Evolutionary conservation across 2,113 vertebrate genomes (phyloP).

Genomic region (Hippocampus zosterae): DNA sequence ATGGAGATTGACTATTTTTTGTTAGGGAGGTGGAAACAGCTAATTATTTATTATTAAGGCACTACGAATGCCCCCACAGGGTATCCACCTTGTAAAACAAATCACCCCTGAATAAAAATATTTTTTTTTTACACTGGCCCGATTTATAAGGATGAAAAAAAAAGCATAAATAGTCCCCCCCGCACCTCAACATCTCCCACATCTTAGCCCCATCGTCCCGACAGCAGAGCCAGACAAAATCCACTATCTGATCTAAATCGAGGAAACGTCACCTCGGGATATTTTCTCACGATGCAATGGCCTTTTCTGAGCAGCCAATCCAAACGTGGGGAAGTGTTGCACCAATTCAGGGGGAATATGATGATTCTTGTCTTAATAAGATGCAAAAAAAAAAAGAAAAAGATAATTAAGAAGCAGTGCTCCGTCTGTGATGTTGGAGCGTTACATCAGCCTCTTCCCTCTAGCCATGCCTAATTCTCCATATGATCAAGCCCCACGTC

Average conservation of each 20-base stretch:
- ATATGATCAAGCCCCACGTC: constrained; percentile 29
- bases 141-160: too few species aligned
- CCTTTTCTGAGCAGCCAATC: constrained; percentile 44
- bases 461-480: constrained; percentile 50
- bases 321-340: constrained; percentile 18
- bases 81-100: too few species aligned
- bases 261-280: constrained; percentile 57
- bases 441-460: constrained; percentile 62
- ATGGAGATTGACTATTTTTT: too few species aligned
- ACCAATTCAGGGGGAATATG: constrained; percentile 40
- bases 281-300: constrained; percentile 46
- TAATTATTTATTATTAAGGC: too few species aligned
- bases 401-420: constrained; percentile 41
- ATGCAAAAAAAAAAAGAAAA: constrained; percentile 47
- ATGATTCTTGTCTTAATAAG: constrained; percentile 36
- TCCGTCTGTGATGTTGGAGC: constrained; percentile 42
- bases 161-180: too few species aligned
- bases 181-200: constrained; percentile 53
- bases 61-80: too few species aligned
- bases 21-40: too few species aligned
- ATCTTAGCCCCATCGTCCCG: constrained; percentile 55
- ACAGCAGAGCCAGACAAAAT: constrained; percentile 41
- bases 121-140: too few species aligned
- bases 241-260: constrained; percentile 59
- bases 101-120: too few species aligned